Evolutionary conservation across 53 echinoderm and acorn worm species (phyloP), one percentile per base, ranked within the genome.

Genomic region (Echinarachnius parma): DNA sequence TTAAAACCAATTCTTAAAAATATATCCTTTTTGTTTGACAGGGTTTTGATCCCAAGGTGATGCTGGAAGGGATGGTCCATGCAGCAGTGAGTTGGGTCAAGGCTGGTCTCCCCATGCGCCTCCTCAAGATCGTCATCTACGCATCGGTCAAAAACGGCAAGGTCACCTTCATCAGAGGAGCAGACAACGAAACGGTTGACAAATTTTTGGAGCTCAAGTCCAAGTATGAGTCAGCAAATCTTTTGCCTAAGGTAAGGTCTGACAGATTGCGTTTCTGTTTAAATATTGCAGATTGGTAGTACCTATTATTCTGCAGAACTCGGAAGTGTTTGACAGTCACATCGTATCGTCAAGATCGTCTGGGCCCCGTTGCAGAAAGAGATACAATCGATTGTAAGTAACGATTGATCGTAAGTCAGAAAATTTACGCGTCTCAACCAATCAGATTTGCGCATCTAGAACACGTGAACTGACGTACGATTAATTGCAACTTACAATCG

Each of bases 31-130:
- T 20, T 19, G 23, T 65, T 18, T 65, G 16, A n/a, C 44, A 93
- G 93, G 93, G 93, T n/a, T 75, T 59, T 75, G 71, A 46, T 14
- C 59, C 71, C n/a, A 53, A 31, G 4, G 80, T 86, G 13, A 93
- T 93, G 93, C 53, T 93, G 42, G 67, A 80, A 27, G 84, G 89
- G 3, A 93, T 89, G 86, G 66, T 89, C 31, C 80, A 86, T 10
- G 93, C 93, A 11, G 93, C 93, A n/a, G 84, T 93, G 26, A 86
- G 81, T 34, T 93, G 93, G 89, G 86, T 93, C 89, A 93, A 93
- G 47, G 93, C 93, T 7, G 89, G 89, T 21, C 89, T 93, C n/a
- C 89, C 89, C 10, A 81, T 93, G 36, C 70, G 89, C 21, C 64
- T 77, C 20, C 83, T 93, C 18, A 93, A 84, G 75, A 90, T 93